Evolutionary conservation across 1,140 invertebrate species (phyloP).

Genomic region (Hylaeus anthracinus): DNA sequence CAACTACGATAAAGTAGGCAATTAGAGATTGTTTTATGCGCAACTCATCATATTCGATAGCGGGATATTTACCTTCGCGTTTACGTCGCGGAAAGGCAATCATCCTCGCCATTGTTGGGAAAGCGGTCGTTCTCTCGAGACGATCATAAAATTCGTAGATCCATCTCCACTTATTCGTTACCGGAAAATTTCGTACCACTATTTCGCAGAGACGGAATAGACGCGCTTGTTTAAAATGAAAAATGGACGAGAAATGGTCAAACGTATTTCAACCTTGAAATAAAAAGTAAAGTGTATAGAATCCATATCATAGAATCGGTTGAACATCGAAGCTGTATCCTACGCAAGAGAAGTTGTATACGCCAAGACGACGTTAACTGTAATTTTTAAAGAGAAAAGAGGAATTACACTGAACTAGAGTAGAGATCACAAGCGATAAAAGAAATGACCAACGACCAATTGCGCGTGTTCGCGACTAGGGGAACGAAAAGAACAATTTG

Average conservation of each 20-base stretch:
- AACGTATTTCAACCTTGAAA: too few species aligned
- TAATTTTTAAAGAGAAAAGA: too few species aligned
- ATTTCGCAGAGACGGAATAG: background rate
- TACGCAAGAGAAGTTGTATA: too few species aligned
- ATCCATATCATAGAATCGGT: too few species aligned
- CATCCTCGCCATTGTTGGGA: background rate
- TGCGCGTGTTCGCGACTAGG: background rate
- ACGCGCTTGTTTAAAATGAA: background rate
- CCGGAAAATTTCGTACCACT: background rate
- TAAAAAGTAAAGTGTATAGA: too few species aligned
- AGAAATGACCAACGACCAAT: too few species aligned
- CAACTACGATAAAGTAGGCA: background rate
- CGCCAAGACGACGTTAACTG: too few species aligned
- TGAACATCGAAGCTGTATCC: too few species aligned
- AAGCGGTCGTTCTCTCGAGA: background rate
- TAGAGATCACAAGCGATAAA: too few species aligned
- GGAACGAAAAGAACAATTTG: background rate
- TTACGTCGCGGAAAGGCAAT: background rate
- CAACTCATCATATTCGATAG: background rate
- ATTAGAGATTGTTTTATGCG: background rate
- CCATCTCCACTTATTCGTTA: too few species aligned
- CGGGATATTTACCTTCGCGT: background rate
- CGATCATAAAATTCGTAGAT: conserved; percentile 7
- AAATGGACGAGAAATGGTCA: too few species aligned
- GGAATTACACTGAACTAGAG: too few species aligned